These are phyloP conservation scores for Brachyhypopomus occidentalis DNA, from an alignment of 2,113 vertebrate genomes.

Conservation along the genomic window DNA sequence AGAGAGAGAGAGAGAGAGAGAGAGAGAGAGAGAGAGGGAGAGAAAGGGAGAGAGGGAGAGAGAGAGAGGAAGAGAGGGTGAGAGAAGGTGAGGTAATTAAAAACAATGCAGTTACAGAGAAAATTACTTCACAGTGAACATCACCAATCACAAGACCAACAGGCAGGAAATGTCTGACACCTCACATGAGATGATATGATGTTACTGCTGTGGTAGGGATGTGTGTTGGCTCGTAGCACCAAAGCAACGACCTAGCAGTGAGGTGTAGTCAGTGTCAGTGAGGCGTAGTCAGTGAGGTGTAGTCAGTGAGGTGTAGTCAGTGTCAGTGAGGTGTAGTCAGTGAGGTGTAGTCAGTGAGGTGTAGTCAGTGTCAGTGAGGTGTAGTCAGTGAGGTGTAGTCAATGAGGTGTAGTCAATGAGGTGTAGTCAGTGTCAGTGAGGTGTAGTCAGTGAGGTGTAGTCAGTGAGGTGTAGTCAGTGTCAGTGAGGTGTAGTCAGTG, in stretches of 20 bases:
- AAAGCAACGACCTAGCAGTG: no score
- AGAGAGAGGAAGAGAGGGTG: neutral
- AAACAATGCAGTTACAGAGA: neutral
- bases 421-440: neutral
- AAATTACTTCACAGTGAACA: neutral
- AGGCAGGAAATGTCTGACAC: neutral
- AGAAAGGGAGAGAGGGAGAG: slow-evolving; percentile 3
- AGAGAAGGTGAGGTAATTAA: neutral
- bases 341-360: slow-evolving; percentile 33
- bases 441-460: no score
- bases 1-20: slow-evolving; percentile 9
- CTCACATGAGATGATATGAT: neutral
- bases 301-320: slow-evolving; percentile 66
- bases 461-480: no score
- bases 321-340: slow-evolving; percentile 85
- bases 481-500: no score
- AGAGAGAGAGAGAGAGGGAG: slow-evolving; percentile 6
- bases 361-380: no score
- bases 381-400: no score
- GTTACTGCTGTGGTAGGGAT: neutral
- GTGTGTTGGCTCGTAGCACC: no score
- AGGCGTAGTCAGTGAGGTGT: neutral
- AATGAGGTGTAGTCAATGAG: no score
- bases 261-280: neutral
- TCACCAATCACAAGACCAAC: slow-evolving; percentile 6